Conservation (phyloP, 2,113 vertebrate genomes). For the Saiga tatarica region DNA sequence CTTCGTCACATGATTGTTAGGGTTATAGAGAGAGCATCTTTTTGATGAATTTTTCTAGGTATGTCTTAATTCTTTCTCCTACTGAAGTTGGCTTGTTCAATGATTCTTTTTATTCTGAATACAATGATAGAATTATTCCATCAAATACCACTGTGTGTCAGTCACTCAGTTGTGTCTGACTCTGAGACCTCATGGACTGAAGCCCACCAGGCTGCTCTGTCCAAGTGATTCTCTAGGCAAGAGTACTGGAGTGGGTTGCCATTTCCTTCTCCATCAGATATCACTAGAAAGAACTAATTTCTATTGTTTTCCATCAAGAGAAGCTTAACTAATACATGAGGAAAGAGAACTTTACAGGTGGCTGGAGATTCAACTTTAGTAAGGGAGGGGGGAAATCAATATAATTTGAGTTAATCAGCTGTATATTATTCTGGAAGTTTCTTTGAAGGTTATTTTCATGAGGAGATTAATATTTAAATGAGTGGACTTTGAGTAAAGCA, state of each 20-base stretch:
- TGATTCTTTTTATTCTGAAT: neutral
- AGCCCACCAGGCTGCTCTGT: neutral
- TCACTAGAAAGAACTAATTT: neutral
- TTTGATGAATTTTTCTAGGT: neutral
- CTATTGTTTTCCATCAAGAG: neutral
- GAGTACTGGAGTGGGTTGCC: neutral
- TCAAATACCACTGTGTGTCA: neutral
- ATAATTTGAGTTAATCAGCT: neutral
- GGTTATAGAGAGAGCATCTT: neutral
- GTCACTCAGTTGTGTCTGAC: rapidly evolving
- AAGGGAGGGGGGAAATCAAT: neutral
- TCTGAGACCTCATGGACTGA: neutral
- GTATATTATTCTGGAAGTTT: neutral
- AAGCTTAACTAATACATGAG: neutral
- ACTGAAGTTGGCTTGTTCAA: neutral
- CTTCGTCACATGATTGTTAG: neutral
- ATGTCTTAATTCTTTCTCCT: neutral
- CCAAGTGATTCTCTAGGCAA: neutral
- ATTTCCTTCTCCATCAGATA: neutral
- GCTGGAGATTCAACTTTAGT: neutral
- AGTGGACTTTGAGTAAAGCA: neutral
- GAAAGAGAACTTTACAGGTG: neutral
- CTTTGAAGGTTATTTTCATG: neutral
- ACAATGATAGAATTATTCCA: neutral
- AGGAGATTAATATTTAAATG: neutral